Evolutionary conservation across 2,113 vertebrate genomes (phyloP).

Genomic region (Ammodramus savannarum): DNA sequence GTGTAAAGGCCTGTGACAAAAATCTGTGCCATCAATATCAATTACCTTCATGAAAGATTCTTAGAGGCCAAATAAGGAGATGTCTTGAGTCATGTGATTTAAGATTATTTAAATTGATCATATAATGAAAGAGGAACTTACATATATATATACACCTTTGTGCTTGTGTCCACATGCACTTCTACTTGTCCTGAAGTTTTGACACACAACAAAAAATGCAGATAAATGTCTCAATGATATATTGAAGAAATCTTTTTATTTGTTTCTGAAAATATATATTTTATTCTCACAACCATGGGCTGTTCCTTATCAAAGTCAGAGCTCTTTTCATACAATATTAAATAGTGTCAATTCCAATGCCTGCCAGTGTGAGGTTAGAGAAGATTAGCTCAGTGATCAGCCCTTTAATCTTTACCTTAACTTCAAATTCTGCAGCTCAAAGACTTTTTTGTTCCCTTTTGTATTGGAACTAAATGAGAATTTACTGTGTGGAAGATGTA

Average conservation of each 20-base stretch:
- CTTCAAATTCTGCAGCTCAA: conserved; percentile 3
- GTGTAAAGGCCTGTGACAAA: not conserved
- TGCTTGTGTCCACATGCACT: not conserved
- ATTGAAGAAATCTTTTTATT: not conserved
- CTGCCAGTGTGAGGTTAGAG: not conserved
- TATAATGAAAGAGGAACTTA: not conserved
- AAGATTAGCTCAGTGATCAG: not conserved
- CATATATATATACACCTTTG: accelerated
- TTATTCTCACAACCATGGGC: not conserved
- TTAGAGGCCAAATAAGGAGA: not conserved
- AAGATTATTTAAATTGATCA: not conserved
- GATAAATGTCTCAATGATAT: not conserved
- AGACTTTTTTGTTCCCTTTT: not conserved
- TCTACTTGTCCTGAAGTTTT: not conserved
- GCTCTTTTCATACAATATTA: not conserved
- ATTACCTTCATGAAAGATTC: not conserved
- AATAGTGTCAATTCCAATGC: not conserved
- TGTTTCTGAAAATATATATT: accelerated
- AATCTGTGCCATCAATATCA: not conserved
- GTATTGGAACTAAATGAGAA: conserved; percentile 20
- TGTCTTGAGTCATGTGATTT: not conserved
- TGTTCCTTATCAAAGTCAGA: not conserved
- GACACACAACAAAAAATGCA: not conserved
- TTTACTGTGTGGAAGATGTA: not conserved
- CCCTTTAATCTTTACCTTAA: conserved; percentile 15